These are phyloP conservation scores for Sitobion miscanthi DNA, from an alignment of 1,140 invertebrate genomes.

Conservation along the genomic window DNA sequence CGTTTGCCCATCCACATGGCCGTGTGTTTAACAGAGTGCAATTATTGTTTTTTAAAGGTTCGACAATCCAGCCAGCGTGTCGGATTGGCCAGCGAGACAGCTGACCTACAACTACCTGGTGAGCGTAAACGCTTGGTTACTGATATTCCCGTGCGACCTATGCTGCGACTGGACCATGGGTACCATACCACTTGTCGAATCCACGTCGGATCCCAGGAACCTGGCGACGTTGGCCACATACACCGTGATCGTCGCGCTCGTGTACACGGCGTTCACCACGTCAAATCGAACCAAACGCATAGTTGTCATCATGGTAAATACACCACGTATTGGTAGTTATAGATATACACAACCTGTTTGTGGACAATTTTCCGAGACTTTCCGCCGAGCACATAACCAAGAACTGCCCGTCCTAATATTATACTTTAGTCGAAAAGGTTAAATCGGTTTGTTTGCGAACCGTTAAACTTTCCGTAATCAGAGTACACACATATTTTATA, in stretches of 20 bases:
- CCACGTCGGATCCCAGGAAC: constrained; percentile 82
- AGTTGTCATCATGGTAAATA: constrained; percentile 79
- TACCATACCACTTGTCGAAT: constrained; percentile 85
- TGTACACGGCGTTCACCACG: constrained; percentile 72
- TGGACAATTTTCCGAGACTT: neutral
- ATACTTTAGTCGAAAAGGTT: constrained; percentile 23
- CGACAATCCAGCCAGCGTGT: constrained; percentile 90
- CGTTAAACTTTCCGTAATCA: constrained; percentile 53
- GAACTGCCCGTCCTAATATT: neutral
- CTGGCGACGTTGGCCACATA: constrained; percentile 81
- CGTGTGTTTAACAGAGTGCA: neutral
- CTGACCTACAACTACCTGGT: constrained; percentile 93
- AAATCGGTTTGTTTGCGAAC: neutral
- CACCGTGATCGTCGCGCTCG: constrained; percentile 68
- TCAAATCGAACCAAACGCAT: constrained; percentile 74
- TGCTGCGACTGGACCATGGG: constrained; percentile 99
- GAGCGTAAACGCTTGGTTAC: constrained; percentile 87
- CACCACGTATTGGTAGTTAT: neutral
- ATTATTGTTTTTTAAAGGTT: constrained; percentile 69
- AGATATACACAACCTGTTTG: neutral
- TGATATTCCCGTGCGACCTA: constrained; percentile 86
- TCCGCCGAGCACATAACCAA: neutral
- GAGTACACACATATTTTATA: constrained; percentile 55
- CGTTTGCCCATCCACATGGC: neutral
- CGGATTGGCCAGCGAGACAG: constrained; percentile 78